Base-by-base conservation (phyloP, 2,113 vertebrate species). In the Gopherus flavomarginatus region DNA sequence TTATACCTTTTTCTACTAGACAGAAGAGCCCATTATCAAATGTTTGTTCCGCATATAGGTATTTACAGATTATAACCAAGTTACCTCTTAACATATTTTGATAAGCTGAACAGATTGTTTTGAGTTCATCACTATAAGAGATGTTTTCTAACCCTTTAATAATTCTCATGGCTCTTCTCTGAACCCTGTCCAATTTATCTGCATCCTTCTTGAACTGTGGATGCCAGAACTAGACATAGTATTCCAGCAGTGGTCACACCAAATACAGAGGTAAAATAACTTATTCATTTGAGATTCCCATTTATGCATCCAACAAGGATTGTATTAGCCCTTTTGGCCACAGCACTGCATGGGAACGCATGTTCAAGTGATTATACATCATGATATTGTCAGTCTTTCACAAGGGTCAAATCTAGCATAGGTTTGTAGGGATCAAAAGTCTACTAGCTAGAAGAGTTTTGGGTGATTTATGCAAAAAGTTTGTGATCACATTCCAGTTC, bases 331-430 rank as follows among this genome's bases (percentile, higher is more conserved):
- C 59, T 62, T 35, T 62, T 31, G 9, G 29, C 59, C 59, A 62
- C 14, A 62, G 59, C 29, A 26, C 11, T 57, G 13, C 59, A 62
- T 16, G 13, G 13, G 59, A 62, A 69, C 3, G 17, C 31, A n/a
- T 69, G 35, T 69, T n/a, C 35, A 62, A 17, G 31, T 17, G 16
- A 77, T 77, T 22, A 75, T 38, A 9, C 3, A 38, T n/a, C 35
- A 75, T 75, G 8, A 21, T n/a, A 75, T 22, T 42, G 38, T 49
- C 47, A 54, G 3, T 1, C 8, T 90, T 85, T 83, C 31, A 81
- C 4, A 75, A 87, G 81, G 5, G 78, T 88, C 16, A 0, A 1
- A 4, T 90, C 42, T 50, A 84, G 50, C n/a, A 35, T 4, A 0
- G 0, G 62, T 91, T 78, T 57, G 6, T 31, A 44, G 81, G 21